Percentiles rank a stretch among this genome's conserved stretches.
phyloP scores from a whole-genome alignment of 2,888 invertebrate species.

The Cheiracanthium punctorium region DNA sequence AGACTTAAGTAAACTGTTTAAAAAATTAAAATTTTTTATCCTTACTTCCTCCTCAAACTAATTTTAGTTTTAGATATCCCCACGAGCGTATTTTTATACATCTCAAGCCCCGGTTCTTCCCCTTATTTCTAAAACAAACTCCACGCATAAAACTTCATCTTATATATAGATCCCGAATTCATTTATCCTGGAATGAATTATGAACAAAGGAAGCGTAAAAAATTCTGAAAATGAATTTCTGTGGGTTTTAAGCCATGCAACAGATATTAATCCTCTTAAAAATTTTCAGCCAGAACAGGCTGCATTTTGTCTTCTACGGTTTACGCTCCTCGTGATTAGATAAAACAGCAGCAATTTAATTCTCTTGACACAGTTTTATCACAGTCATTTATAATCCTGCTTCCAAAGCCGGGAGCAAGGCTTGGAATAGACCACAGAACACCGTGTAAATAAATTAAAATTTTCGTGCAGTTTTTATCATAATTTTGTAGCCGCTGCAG shows the following conservation, averaged over 20 bases:
- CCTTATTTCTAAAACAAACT: too few species aligned
- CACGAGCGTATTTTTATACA: too few species aligned
- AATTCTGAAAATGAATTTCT: neutral
- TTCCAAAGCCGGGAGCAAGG: neutral
- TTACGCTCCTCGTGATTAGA: neutral
- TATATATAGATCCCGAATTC: too few species aligned
- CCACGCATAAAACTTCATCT: too few species aligned
- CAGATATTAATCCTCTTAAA: neutral
- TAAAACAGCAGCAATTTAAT: constrained; percentile 1
- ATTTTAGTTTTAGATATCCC: too few species aligned
- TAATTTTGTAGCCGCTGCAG: neutral
- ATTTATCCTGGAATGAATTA: neutral
- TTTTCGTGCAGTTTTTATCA: neutral
- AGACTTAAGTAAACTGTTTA: too few species aligned
- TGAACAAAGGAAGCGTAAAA: neutral
- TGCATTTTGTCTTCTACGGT: neutral
- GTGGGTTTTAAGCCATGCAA: neutral
- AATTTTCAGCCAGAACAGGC: neutral
- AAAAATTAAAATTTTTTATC: too few species aligned
- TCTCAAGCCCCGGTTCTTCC: too few species aligned
- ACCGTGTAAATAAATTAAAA: neutral
- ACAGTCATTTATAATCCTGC: neutral
- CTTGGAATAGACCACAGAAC: neutral
- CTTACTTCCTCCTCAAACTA: too few species aligned
- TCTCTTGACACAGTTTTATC: neutral